Percentiles rank a stretch among this genome's conserved stretches.
These are phyloP conservation scores for Phyllopteryx taeniolatus DNA, from an alignment of 2,113 vertebrate species.

Conservation along the genomic window DNA sequence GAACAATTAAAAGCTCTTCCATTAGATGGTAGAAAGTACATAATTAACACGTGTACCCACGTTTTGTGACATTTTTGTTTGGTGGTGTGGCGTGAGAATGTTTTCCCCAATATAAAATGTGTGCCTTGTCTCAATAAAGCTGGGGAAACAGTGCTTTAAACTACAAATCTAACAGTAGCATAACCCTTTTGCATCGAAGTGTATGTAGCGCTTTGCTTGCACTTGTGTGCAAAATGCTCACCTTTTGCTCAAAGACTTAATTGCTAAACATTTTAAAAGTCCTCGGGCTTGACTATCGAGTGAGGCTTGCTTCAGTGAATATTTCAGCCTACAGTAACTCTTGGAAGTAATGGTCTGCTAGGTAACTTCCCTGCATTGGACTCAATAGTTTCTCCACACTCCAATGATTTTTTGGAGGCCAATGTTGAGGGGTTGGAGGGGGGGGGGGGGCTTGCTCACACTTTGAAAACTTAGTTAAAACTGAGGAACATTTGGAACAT, in stretches of 20 bases:
- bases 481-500: constrained; percentile 28
- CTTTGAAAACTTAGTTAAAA: constrained; percentile 28
- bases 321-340: constrained; percentile 69
- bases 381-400: constrained; percentile 67
- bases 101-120: too few species aligned
- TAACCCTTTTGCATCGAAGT: neutral
- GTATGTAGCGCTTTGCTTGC: neutral
- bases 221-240: constrained; percentile 28
- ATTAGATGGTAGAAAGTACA: too few species aligned
- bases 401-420: constrained; percentile 57
- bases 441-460: constrained; percentile 31
- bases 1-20: too few species aligned
- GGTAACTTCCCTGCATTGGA: constrained; percentile 68
- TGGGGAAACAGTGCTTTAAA: too few species aligned
- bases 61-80: too few species aligned
- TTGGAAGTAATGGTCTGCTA: constrained; percentile 71
- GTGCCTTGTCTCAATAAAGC: too few species aligned
- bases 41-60: too few species aligned
- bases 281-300: constrained; percentile 53
- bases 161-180: neutral
- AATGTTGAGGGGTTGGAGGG: constrained; percentile 7
- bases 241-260: constrained; percentile 53
- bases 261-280: constrained; percentile 59
- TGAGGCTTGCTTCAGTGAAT: constrained; percentile 59
- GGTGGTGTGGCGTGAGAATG: too few species aligned